A percentile compares a stretch with the other conserved stretches of the same genome.
phyloP scores from a whole-genome alignment of 2,797 vertebrate genomes.

The Parauchenoglanis punctatus region DNA sequence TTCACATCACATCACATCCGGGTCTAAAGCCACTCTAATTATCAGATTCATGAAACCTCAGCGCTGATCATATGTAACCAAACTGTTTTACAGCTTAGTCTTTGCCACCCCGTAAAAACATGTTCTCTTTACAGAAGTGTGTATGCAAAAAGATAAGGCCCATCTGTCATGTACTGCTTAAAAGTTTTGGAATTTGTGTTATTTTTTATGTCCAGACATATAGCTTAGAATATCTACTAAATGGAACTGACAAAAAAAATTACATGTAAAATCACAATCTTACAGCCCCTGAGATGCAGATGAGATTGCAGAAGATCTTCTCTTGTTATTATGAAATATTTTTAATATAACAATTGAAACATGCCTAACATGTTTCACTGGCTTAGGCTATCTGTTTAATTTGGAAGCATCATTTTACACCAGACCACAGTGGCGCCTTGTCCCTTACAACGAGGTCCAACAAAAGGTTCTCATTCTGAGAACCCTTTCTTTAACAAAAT shows the following conservation, averaged over 20 bases:
- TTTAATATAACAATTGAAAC: neutral
- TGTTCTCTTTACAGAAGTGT: neutral
- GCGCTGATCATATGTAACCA: neutral
- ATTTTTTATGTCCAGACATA: neutral
- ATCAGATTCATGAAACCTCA: neutral
- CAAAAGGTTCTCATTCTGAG: neutral
- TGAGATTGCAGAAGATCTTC: neutral
- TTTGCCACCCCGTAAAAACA: neutral
- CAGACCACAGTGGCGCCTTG: neutral
- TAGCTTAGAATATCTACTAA: neutral
- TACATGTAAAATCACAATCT: neutral
- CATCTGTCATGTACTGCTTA: neutral
- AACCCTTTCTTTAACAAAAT: neutral
- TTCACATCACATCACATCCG: neutral
- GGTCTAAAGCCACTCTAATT: neutral
- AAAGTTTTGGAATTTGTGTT: neutral
- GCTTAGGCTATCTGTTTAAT: neutral
- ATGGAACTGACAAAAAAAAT: neutral
- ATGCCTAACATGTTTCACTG: neutral
- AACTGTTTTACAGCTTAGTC: neutral
- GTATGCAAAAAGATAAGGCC: neutral
- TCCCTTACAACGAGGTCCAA: neutral
- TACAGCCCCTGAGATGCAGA: neutral
- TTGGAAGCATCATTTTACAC: neutral
- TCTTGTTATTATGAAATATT: neutral